Evolutionary conservation across 2,797 vertebrate genomes (phyloP).

Genomic region (Microctenopoma steveboyesi): DNA sequence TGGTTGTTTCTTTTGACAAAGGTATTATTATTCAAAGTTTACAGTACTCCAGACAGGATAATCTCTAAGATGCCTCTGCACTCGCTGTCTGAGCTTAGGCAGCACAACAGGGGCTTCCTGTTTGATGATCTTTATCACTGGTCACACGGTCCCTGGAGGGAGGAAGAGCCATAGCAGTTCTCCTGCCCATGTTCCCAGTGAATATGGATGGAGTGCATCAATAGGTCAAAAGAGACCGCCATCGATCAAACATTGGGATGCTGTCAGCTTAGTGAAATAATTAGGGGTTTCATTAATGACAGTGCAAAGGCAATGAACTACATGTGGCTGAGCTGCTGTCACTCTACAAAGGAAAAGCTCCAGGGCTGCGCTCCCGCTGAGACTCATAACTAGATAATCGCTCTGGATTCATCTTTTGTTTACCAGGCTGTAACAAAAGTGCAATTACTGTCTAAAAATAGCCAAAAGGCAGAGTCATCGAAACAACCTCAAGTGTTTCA

Average conservation of each 20-base stretch:
- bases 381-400: slow-evolving; percentile 73
- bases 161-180: slow-evolving; percentile 33
- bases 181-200: slow-evolving; percentile 47
- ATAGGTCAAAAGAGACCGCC: slow-evolving; percentile 68
- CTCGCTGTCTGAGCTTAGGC: slow-evolving; percentile 44
- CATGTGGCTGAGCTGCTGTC: slow-evolving; percentile 40
- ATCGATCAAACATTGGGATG: slow-evolving; percentile 72
- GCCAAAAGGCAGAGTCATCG: slow-evolving; percentile 64
- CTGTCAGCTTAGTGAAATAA: slow-evolving; percentile 73
- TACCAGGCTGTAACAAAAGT: slow-evolving; percentile 76
- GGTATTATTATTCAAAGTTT: slow-evolving; percentile 59
- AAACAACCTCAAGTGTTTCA: slow-evolving; percentile 74
- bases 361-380: slow-evolving; percentile 63
- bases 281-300: slow-evolving; percentile 72
- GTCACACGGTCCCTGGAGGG: slow-evolving; percentile 66
- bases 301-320: slow-evolving; percentile 54
- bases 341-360: slow-evolving; percentile 48
- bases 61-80: slow-evolving; percentile 51
- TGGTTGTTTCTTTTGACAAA: slow-evolving; percentile 68
- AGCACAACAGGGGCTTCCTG: slow-evolving; percentile 67
- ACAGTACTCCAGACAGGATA: slow-evolving; percentile 50
- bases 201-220: slow-evolving; percentile 57
- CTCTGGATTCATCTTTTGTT: slow-evolving; percentile 76
- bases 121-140: slow-evolving; percentile 73
- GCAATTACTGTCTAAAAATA: slow-evolving; percentile 82